phyloP scores from a whole-genome alignment of 35 echinoderm and acorn worm genomes.

The Holothuria glaberrima region DNA sequence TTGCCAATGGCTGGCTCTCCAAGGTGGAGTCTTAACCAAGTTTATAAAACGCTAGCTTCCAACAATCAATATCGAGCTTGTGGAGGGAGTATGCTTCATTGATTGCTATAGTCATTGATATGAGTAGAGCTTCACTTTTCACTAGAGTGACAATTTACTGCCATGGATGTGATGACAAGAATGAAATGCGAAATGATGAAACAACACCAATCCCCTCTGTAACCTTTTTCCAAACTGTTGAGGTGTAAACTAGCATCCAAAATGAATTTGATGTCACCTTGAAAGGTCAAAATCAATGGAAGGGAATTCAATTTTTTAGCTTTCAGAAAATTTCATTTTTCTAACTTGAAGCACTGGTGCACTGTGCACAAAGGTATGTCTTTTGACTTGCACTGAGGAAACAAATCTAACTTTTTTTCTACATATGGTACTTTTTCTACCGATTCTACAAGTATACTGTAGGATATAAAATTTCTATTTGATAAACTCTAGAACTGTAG shows the following conservation, averaged over 20 bases:
- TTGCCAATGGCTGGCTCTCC: constrained; percentile 34
- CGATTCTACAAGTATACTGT: too few species aligned
- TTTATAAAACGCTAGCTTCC: constrained; percentile 4
- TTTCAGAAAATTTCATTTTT: too few species aligned
- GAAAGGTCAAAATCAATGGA: constrained; percentile 5
- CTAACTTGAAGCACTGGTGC: too few species aligned
- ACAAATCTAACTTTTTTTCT: too few species aligned
- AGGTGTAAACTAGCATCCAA: constrained; percentile 18
- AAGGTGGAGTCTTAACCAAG: background rate
- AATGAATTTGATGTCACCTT: constrained; percentile 20
- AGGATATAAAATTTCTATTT: too few species aligned
- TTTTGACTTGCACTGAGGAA: too few species aligned
- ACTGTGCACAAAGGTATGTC: too few species aligned
- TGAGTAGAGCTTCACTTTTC: background rate
- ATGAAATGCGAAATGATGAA: too few species aligned
- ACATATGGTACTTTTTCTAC: too few species aligned
- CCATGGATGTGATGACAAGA: constrained; percentile 5
- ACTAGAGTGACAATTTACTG: background rate
- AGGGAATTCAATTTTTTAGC: too few species aligned
- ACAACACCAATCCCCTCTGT: background rate
- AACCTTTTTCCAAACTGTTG: constrained; percentile 26
- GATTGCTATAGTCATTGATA: constrained; percentile 5
- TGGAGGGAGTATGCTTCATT: constrained; percentile 40
- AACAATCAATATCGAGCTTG: constrained; percentile 42
- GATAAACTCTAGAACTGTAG: too few species aligned